A percentile compares a stretch with the other conserved stretches of the same genome.
phyloP scores from a whole-genome alignment of 1,140 invertebrate genomes.

The Drosophila malerkotliana region DNA sequence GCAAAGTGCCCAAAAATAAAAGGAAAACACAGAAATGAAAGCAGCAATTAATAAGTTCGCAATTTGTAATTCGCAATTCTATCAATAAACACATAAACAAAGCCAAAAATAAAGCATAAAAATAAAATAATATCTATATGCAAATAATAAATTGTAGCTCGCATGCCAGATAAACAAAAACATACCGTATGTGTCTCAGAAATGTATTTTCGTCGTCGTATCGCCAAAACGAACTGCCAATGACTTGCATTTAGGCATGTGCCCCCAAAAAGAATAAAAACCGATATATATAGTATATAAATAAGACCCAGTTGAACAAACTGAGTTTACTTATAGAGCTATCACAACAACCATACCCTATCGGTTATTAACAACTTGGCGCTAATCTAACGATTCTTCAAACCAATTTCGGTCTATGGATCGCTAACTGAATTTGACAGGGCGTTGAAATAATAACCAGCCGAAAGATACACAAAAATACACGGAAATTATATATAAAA shows the following conservation, averaged over 20 bases:
- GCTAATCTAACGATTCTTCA: constrained; percentile 16
- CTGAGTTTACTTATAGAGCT: constrained; percentile 48
- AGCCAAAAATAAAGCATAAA: constrained; percentile 22
- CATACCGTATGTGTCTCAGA: constrained; percentile 13
- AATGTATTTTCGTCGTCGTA: constrained; percentile 10
- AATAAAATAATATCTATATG: constrained; percentile 27
- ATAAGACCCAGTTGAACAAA: not conserved
- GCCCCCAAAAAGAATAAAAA: not conserved
- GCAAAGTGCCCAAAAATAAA: constrained; percentile 50
- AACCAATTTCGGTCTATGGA: constrained; percentile 8
- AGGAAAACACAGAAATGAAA: constrained; percentile 3
- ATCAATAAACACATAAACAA: constrained; percentile 65
- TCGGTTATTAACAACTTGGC: constrained; percentile 17
- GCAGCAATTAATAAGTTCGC: constrained; percentile 69
- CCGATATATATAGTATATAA: not conserved
- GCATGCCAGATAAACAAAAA: constrained; percentile 33
- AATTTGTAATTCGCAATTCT: constrained; percentile 61
- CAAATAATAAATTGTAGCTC: constrained; percentile 43
- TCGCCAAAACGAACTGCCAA: constrained; percentile 59
- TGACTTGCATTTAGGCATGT: constrained; percentile 55
- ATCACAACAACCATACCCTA: constrained; percentile 30
- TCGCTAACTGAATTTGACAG: constrained; percentile 23
- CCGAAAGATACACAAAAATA: not conserved
- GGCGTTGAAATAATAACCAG: not conserved
- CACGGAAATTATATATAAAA: not conserved